These are phyloP conservation scores for Druon quercuslanigerum DNA, from an alignment of 1,140 invertebrate species.

Conservation along the genomic window DNA sequence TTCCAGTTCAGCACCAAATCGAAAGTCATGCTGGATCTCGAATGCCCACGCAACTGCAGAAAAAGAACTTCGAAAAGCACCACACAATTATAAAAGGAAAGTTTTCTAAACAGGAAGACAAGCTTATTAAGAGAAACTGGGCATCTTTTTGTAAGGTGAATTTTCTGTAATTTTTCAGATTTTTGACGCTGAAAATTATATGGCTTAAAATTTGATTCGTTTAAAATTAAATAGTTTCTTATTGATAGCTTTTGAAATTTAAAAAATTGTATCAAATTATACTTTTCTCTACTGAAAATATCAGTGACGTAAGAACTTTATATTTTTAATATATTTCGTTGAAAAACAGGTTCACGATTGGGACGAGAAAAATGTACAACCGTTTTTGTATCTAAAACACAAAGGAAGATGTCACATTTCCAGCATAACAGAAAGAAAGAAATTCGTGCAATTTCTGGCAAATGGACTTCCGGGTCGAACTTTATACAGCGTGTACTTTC, in stretches of 20 bases:
- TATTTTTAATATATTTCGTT: neutral
- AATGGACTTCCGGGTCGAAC: constrained; percentile 64
- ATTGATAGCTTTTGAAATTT: too few species aligned
- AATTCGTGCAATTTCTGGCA: constrained; percentile 68
- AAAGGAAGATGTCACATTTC: constrained; percentile 50
- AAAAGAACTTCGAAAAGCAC: constrained; percentile 53
- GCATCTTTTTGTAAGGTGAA: constrained; percentile 66
- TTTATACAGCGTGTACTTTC: constrained; percentile 60
- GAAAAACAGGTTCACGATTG: constrained; percentile 59
- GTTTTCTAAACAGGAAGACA: constrained; percentile 60
- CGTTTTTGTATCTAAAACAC: constrained; percentile 56
- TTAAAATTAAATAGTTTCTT: too few species aligned
- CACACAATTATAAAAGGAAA: constrained; percentile 55
- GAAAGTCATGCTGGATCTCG: constrained; percentile 50
- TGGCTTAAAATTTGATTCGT: too few species aligned
- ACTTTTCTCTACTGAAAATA: too few species aligned
- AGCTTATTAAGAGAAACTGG: constrained; percentile 67
- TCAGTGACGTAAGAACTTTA: neutral
- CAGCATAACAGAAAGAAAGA: constrained; percentile 51
- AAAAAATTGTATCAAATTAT: too few species aligned
- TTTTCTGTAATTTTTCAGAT: constrained; percentile 15
- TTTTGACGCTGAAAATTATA: too few species aligned
- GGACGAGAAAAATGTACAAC: constrained; percentile 49
- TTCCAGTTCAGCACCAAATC: constrained; percentile 65
- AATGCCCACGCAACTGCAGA: constrained; percentile 40